Percentiles rank a stretch among this genome's conserved stretches.
Evolutionary conservation across 2,113 vertebrate species (phyloP).

Genomic region (Murina feae): DNA sequence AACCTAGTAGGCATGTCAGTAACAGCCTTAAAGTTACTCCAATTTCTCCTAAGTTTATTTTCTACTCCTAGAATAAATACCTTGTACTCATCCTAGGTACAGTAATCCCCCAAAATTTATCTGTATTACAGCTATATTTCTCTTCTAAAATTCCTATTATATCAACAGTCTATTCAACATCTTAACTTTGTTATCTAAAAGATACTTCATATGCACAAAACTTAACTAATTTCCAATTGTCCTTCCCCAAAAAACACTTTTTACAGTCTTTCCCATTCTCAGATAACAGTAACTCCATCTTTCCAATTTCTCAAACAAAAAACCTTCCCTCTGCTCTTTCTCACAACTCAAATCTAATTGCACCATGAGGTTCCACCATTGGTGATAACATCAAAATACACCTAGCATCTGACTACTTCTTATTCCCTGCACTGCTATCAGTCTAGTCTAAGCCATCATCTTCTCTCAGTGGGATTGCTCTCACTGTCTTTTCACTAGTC

Average conservation of each 20-base stretch:
- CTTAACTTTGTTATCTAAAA: neutral
- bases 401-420: neutral
- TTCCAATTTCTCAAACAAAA: neutral
- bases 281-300: neutral
- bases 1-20: neutral
- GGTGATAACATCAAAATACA: neutral
- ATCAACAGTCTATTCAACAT: neutral
- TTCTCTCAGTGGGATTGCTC: neutral
- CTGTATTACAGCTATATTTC: neutral
- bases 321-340: neutral
- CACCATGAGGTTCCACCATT: neutral
- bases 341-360: neutral
- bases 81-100: neutral
- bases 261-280: neutral
- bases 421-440: neutral
- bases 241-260: neutral
- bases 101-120: neutral
- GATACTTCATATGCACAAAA: neutral
- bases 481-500: neutral
- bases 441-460: neutral
- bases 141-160: neutral
- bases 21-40: neutral
- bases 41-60: neutral
- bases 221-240: neutral
- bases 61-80: neutral